phyloP scores from a whole-genome alignment of 2,797 vertebrate genomes.

The Holocentrus rufus region DNA sequence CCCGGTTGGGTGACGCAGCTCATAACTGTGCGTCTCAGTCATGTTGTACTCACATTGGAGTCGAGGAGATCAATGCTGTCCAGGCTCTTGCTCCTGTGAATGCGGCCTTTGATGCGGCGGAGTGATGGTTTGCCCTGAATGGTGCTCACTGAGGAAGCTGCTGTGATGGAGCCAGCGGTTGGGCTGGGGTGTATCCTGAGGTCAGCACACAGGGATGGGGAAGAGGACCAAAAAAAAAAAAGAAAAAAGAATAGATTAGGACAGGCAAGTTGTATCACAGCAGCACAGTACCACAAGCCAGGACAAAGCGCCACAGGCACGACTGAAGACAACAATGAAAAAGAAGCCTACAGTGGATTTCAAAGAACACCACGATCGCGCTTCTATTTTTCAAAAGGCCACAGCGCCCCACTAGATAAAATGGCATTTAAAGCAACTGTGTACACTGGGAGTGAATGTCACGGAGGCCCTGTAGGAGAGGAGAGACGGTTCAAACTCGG shows the following conservation, averaged over 20 bases:
- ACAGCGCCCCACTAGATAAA: slow-evolving; percentile 58
- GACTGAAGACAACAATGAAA: slow-evolving; percentile 23
- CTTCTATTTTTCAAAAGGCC: slow-evolving; percentile 65
- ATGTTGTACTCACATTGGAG: slow-evolving; percentile 89
- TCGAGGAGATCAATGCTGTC: slow-evolving; percentile 95
- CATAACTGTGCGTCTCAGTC: slow-evolving; percentile 21
- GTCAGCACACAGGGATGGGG: slow-evolving; percentile 31
- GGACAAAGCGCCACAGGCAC: slow-evolving; percentile 43
- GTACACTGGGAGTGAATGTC: slow-evolving; percentile 71
- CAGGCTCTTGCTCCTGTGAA: slow-evolving; percentile 95
- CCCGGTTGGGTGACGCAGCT: slow-evolving; percentile 6
- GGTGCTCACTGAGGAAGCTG: slow-evolving; percentile 85
- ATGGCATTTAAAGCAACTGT: slow-evolving; percentile 69
- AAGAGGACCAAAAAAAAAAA: slow-evolving; percentile 48
- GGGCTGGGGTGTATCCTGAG: slow-evolving; percentile 92
- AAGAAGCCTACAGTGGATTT: background rate
- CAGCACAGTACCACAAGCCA: background rate
- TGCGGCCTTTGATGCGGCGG: slow-evolving; percentile 95
- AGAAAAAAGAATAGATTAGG: slow-evolving; percentile 53
- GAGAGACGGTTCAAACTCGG: slow-evolving; percentile 22
- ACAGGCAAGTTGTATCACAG: slow-evolving; percentile 40
- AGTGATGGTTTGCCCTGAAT: slow-evolving; percentile 95
- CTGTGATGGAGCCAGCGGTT: slow-evolving; percentile 87
- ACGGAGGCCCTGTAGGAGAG: slow-evolving; percentile 52
- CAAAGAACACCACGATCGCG: slow-evolving; percentile 32